Evolutionary conservation across 2,113 vertebrate species (phyloP).

Genomic region (Lepidothrix coronata): DNA sequence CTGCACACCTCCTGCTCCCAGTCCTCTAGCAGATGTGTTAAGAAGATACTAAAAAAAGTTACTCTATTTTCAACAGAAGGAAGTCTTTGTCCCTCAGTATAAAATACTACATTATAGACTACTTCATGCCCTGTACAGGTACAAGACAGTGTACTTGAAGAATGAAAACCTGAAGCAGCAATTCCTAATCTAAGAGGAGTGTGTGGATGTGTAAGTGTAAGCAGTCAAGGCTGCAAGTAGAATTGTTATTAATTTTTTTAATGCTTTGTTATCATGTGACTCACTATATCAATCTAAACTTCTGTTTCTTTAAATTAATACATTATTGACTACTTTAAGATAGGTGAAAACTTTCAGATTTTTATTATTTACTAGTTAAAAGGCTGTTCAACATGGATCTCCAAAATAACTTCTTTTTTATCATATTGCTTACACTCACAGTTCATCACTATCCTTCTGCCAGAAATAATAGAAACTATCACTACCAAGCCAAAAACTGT

Average conservation of each 20-base stretch:
- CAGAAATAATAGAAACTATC: constrained; percentile 6
- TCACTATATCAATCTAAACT: not conserved
- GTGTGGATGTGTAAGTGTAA: not conserved
- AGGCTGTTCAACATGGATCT: not conserved
- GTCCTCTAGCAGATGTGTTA: not conserved
- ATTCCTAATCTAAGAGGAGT: not conserved
- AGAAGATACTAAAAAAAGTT: not conserved
- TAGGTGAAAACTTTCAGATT: not conserved
- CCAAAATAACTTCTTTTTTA: not conserved
- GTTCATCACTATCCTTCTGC: not conserved
- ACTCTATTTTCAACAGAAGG: not conserved
- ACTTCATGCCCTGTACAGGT: not conserved
- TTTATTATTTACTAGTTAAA: not conserved
- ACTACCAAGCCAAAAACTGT: not conserved
- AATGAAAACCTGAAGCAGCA: not conserved
- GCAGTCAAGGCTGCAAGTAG: not conserved
- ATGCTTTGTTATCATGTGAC: not conserved
- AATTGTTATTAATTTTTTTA: not conserved
- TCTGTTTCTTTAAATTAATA: not conserved
- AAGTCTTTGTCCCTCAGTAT: not conserved
- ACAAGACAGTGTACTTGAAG: not conserved
- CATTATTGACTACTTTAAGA: not conserved
- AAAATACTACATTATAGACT: not conserved
- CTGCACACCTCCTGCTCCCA: not conserved
- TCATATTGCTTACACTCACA: not conserved